phyloP scores from a whole-genome alignment of 2,888 invertebrate species.

The Eupithecia dodoneata region DNA sequence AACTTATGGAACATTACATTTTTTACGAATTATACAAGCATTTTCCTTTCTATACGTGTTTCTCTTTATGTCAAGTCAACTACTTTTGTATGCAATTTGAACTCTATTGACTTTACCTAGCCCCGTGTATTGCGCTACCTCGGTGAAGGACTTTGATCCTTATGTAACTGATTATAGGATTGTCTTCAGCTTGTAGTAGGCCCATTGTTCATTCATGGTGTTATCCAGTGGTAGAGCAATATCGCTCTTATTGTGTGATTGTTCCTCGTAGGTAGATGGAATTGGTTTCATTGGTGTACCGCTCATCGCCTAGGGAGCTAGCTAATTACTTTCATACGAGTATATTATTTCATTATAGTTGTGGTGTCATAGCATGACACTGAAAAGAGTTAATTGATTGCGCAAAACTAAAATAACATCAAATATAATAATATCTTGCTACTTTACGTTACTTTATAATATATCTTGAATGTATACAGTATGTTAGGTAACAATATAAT shows the following conservation, averaged over 20 bases:
- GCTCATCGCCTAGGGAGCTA: neutral
- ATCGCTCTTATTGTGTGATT: neutral
- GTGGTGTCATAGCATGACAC: neutral
- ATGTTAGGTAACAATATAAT: too few species aligned
- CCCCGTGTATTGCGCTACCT: neutral
- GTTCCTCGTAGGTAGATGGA: neutral
- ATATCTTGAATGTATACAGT: too few species aligned
- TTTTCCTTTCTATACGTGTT: neutral
- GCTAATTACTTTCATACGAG: neutral
- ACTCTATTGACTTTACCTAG: constrained; percentile 9
- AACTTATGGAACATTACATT: neutral
- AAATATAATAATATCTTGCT: too few species aligned
- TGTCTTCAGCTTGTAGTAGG: constrained; percentile 2
- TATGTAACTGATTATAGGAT: neutral
- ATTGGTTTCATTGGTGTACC: neutral
- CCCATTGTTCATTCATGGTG: constrained; percentile 3
- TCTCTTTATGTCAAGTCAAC: neutral
- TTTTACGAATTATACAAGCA: neutral
- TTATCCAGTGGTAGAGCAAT: neutral
- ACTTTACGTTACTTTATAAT: too few species aligned
- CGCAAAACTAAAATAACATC: too few species aligned
- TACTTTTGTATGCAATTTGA: constrained; percentile 3
- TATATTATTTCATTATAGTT: neutral
- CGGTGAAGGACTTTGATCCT: neutral
- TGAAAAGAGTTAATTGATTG: too few species aligned